These are phyloP conservation scores for sheep (Ovis aries) DNA, from an alignment of 2,113 vertebrate genomes.

Conservation along the genomic window DNA sequence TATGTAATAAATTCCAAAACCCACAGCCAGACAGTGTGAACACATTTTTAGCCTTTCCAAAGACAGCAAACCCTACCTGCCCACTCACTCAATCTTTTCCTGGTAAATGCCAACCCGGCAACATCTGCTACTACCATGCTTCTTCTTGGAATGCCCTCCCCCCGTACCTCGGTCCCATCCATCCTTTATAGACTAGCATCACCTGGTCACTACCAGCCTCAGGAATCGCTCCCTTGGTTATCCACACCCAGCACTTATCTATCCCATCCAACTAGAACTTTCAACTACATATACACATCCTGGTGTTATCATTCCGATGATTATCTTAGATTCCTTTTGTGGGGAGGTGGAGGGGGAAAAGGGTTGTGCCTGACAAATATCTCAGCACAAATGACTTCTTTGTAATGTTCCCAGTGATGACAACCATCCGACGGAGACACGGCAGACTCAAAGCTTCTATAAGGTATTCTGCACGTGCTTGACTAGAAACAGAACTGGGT, in stretches of 20 bases:
- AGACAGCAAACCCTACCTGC: neutral
- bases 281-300: neutral
- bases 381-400: neutral
- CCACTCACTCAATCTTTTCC: no score
- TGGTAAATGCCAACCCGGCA: neutral
- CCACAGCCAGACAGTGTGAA: neutral
- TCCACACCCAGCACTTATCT: neutral
- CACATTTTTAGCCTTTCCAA: neutral
- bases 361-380: neutral
- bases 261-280: neutral
- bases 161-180: accelerated
- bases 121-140: neutral
- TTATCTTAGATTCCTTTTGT: neutral
- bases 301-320: neutral
- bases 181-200: neutral
- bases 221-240: neutral
- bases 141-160: no score
- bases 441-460: neutral
- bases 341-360: neutral
- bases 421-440: accelerated
- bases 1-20: neutral
- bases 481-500: neutral
- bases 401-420: neutral
- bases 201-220: no score
- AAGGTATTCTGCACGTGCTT: neutral